Conservation (phyloP, 2,888 invertebrate genomes). For the Macaria notata region DNA sequence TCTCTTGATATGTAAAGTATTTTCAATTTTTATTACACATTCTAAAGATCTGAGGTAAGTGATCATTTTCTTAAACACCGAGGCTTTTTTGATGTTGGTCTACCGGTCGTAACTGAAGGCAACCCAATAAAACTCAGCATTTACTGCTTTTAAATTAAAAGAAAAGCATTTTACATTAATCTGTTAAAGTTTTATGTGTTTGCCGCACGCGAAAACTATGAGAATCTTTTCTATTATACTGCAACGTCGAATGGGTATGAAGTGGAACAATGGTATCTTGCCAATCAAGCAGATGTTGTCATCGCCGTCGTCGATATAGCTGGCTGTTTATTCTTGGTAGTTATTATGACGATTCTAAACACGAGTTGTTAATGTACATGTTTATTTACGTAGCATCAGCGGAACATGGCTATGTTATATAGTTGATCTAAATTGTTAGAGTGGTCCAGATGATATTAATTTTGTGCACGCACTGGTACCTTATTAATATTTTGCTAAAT, state of each 20-base stretch:
- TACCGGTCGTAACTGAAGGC: conserved; percentile 11
- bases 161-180: neutral
- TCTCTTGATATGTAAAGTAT: too few species aligned
- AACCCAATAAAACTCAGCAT: conserved; percentile 15
- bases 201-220: conserved; percentile 2
- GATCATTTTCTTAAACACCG: neutral
- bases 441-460: too few species aligned
- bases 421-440: too few species aligned
- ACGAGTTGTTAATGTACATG: too few species aligned
- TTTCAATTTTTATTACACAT: too few species aligned
- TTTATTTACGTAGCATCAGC: too few species aligned
- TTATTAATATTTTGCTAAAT: too few species aligned
- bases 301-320: neutral
- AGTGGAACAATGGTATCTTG: neutral
- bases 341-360: too few species aligned
- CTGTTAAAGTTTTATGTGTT: conserved; percentile 2
- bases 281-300: conserved; percentile 1
- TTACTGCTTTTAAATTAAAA: conserved; percentile 17
- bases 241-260: neutral
- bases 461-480: too few species aligned
- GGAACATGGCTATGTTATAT: too few species aligned
- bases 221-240: neutral
- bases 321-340: too few species aligned
- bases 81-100: conserved; percentile 14
- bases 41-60: too few species aligned